Conservation (phyloP, 64 coral and sea anemone genomes). For the Montipora cactus region DNA sequence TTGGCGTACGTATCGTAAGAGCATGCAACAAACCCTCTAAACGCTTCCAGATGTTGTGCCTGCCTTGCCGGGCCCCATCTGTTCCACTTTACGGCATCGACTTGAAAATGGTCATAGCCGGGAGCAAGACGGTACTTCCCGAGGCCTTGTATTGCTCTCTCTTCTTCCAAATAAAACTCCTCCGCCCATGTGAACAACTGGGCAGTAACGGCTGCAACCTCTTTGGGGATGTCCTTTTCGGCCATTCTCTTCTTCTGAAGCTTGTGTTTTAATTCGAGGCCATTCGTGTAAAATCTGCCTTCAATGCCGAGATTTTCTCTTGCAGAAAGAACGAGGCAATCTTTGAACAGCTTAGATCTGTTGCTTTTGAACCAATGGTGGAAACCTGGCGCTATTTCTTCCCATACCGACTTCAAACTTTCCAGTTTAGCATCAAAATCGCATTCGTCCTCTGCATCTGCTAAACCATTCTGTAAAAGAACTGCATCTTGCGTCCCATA, state of each 20-base stretch:
- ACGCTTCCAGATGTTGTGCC: not conserved
- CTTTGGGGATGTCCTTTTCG: conserved; percentile 31
- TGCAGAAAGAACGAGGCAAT: conserved; percentile 33
- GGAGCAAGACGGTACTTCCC: not conserved
- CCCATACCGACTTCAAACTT: conserved; percentile 34
- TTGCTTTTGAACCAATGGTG: conserved; percentile 45
- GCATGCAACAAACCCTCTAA: conserved; percentile 16
- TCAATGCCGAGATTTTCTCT: conserved; percentile 31
- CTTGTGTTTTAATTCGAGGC: conserved; percentile 57
- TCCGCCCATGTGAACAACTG: conserved; percentile 7
- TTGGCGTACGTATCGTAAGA: conserved; percentile 37
- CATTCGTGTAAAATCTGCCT: conserved; percentile 53
- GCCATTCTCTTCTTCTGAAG: conserved; percentile 44
- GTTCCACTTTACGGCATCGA: conserved; percentile 36
- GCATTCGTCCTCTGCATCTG: conserved; percentile 49
- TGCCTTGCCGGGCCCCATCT: conserved; percentile 31
- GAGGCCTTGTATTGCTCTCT: not conserved
- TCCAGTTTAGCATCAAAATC: conserved; percentile 52
- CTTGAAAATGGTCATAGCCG: conserved; percentile 8
- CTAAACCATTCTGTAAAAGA: conserved; percentile 49
- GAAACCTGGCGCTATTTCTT: conserved; percentile 57
- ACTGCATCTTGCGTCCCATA: conserved; percentile 25
- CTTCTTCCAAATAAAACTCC: conserved; percentile 33
- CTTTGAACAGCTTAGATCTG: conserved; percentile 24
- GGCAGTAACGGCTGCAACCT: conserved; percentile 17